Evolutionary conservation across 1,140 invertebrate genomes (phyloP).

Genomic region (Streblospio benedicti): DNA sequence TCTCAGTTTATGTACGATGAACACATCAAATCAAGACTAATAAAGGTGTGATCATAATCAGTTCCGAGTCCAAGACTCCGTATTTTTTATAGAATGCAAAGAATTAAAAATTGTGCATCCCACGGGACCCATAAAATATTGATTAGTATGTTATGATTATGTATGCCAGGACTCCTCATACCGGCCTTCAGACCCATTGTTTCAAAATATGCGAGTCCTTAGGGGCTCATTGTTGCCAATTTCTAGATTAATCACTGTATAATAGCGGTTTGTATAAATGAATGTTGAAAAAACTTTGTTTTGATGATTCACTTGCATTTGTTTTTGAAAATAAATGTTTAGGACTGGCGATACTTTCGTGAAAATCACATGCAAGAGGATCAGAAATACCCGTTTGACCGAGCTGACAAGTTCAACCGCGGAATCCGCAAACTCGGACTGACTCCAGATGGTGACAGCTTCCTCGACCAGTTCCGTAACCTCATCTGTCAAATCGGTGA

Average conservation of each 20-base stretch:
- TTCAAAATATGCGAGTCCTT: no score
- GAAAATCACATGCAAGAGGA: slow-evolving; percentile 52
- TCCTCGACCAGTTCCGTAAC: slow-evolving; percentile 85
- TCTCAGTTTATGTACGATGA: slow-evolving; percentile 98
- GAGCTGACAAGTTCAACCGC: slow-evolving; percentile 90
- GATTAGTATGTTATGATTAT: no score
- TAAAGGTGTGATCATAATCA: slow-evolving; percentile 57
- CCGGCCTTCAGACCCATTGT: no score
- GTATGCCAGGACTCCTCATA: no score
- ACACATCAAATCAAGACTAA: slow-evolving; percentile 88
- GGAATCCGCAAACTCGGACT: slow-evolving; percentile 82
- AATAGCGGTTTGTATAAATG: not conserved
- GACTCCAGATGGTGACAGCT: slow-evolving; percentile 65
- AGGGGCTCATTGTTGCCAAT: no score
- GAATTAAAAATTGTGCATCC: no score
- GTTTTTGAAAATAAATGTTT: slow-evolving; percentile 14
- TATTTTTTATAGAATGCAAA: no score
- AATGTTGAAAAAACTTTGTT: not conserved
- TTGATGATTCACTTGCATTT: not conserved
- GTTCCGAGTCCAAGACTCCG: not conserved
- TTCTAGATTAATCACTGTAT: no score
- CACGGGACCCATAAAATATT: no score
- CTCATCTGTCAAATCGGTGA: slow-evolving; percentile 84
- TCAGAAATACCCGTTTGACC: slow-evolving; percentile 65
- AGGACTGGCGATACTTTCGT: slow-evolving; percentile 68